Evolutionary conservation across 1,140 invertebrate species (phyloP).

Genomic region (Solenopsis invicta): DNA sequence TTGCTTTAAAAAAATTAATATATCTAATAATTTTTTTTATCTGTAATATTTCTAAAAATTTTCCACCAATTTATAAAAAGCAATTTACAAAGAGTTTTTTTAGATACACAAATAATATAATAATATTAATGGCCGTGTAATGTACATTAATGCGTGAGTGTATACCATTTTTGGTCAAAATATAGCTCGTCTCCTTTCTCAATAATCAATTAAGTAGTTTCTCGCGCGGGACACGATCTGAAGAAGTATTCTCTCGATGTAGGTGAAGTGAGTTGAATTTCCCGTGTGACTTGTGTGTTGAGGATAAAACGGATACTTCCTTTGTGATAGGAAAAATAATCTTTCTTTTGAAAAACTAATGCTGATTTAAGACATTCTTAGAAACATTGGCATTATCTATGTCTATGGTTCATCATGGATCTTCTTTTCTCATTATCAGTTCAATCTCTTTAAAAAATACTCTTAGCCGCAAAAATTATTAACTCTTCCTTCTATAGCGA

Average conservation of each 20-base stretch:
- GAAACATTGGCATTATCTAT: not conserved
- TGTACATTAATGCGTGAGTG: no score
- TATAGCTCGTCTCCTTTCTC: not conserved
- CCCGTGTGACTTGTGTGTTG: conserved; percentile 28
- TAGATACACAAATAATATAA: not conserved
- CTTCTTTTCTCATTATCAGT: no score
- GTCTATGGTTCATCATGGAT: not conserved
- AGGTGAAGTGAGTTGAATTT: conserved; percentile 67
- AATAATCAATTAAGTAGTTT: conserved; percentile 3
- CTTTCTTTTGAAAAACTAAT: not conserved
- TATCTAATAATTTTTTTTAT: conserved; percentile 6
- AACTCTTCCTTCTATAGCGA: not conserved
- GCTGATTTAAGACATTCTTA: not conserved
- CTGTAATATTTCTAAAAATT: no score
- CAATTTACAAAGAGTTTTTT: not conserved
- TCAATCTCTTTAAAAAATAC: not conserved
- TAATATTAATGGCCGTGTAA: not conserved
- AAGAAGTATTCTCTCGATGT: conserved; percentile 45
- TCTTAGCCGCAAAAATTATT: not conserved
- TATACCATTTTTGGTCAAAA: not conserved
- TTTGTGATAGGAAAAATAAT: not conserved
- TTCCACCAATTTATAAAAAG: not conserved
- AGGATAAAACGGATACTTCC: conserved; percentile 59
- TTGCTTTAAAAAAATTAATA: not conserved
- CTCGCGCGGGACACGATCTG: not conserved